These are phyloP conservation scores for Coregonus clupeaformis DNA, from an alignment of 2,113 vertebrate genomes.

Conservation along the genomic window DNA sequence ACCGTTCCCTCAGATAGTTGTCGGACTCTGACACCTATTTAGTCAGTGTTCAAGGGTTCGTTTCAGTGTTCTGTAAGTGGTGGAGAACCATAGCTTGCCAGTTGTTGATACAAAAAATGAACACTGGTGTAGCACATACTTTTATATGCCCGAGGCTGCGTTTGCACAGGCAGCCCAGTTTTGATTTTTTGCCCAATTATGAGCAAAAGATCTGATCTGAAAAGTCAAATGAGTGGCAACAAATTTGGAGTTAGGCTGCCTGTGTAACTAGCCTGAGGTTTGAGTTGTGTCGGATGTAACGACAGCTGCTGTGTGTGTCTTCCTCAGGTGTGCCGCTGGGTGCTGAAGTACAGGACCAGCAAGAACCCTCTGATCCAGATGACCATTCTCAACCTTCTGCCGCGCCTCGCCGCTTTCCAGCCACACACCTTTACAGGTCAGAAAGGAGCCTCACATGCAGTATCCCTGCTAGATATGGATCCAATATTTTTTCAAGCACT, in stretches of 20 bases:
- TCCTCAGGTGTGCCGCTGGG: slow-evolving; percentile 93
- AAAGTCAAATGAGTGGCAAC: too few species aligned
- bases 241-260: too few species aligned
- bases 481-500: too few species aligned
- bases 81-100: too few species aligned
- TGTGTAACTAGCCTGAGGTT: not conserved
- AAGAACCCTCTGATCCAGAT: slow-evolving; percentile 98
- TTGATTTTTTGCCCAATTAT: too few species aligned
- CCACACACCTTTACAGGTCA: slow-evolving; percentile 92
- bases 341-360: slow-evolving; percentile 92
- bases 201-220: too few species aligned
- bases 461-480: not conserved
- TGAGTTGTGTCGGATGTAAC: not conserved
- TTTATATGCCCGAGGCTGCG: not conserved
- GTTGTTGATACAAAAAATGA: too few species aligned
- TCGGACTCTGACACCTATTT: too few species aligned
- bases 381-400: slow-evolving; percentile 93
- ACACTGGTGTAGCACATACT: not conserved
- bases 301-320: slow-evolving; percentile 10
- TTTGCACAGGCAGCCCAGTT: too few species aligned
- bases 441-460: not conserved
- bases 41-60: too few species aligned
- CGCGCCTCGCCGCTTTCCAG: slow-evolving; percentile 93
- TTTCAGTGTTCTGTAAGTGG: too few species aligned
- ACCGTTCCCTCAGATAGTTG: too few species aligned